These are phyloP conservation scores for Imbricaverruca yamaguchii DNA, from an alignment of 2,888 invertebrate species.

Conservation along the genomic window DNA sequence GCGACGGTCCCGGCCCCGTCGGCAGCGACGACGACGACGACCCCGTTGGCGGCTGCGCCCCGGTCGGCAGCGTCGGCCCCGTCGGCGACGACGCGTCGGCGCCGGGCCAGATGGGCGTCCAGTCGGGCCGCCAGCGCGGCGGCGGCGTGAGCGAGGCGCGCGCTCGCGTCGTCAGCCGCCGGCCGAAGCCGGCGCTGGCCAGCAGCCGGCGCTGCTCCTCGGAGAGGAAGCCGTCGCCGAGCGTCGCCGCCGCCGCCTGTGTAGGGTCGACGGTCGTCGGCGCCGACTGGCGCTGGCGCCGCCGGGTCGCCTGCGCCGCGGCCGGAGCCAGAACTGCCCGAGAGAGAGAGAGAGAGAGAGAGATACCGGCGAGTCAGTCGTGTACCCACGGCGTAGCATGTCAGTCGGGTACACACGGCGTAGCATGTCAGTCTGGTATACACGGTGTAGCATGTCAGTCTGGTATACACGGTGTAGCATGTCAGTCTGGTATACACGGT, in stretches of 20 bases:
- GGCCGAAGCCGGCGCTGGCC: constrained; percentile 10
- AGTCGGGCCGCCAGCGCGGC: not conserved
- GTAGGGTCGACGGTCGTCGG: not conserved
- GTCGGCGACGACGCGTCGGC: not conserved
- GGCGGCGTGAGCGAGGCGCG: not conserved
- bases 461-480: too few relatives aligned
- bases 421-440: too few relatives aligned
- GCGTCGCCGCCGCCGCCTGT: not conserved
- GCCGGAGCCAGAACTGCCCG: not conserved
- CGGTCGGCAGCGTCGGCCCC: not conserved
- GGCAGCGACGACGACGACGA: not conserved
- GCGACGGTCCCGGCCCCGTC: not conserved
- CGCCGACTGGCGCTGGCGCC: not conserved
- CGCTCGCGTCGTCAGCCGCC: not conserved
- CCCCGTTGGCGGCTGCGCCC: not conserved
- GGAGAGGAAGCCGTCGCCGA: not conserved
- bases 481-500: too few relatives aligned
- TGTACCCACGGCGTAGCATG: too few relatives aligned
- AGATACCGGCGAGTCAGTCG: too few relatives aligned
- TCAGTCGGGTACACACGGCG: too few relatives aligned
- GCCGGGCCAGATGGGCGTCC: constrained; percentile 16
- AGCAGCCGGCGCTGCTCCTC: constrained; percentile 13
- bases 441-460: too few relatives aligned
- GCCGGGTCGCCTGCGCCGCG: not conserved
- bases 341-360: not conserved